Percentiles rank a stretch among this genome's conserved stretches.
These are phyloP conservation scores for Diabrotica undecimpunctata DNA, from an alignment of 1,140 invertebrate genomes.

Conservation along the genomic window DNA sequence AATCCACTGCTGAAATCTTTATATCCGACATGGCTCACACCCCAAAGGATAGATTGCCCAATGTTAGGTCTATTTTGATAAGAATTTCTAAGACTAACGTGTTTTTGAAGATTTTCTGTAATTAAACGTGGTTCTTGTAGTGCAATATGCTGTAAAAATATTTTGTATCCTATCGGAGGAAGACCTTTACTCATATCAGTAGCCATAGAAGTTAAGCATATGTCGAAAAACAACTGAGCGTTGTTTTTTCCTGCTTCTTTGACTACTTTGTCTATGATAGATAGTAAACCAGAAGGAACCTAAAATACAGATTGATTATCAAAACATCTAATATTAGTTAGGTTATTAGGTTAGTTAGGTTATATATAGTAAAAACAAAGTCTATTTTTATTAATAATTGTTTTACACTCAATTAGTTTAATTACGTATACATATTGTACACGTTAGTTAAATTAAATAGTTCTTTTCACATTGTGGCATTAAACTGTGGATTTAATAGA, in stretches of 20 bases:
- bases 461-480: no score
- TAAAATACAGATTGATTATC: slow-evolving; percentile 38
- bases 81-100: slow-evolving; percentile 62
- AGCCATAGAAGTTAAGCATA: slow-evolving; percentile 59
- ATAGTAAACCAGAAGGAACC: slow-evolving; percentile 53
- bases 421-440: no score
- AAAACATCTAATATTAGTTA: no score
- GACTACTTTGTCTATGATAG: slow-evolving; percentile 54
- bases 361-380: no score
- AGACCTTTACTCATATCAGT: slow-evolving; percentile 63
- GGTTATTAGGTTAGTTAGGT: no score
- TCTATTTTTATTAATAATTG: no score
- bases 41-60: slow-evolving; percentile 75
- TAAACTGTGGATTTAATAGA: no score
- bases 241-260: slow-evolving; percentile 56
- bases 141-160: slow-evolving; percentile 66
- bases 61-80: slow-evolving; percentile 76
- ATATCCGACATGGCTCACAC: slow-evolving; percentile 69
- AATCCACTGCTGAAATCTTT: slow-evolving; percentile 66
- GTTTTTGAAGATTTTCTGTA: slow-evolving; percentile 58
- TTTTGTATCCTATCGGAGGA: slow-evolving; percentile 64
- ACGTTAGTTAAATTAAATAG: no score
- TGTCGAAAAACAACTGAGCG: slow-evolving; percentile 61
- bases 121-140: slow-evolving; percentile 61
- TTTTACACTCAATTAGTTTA: no score